Evolutionary conservation across 2,797 vertebrate species (phyloP), one percentile per base, ranked within the genome.

Genomic region (Phataginus tricuspis): DNA sequence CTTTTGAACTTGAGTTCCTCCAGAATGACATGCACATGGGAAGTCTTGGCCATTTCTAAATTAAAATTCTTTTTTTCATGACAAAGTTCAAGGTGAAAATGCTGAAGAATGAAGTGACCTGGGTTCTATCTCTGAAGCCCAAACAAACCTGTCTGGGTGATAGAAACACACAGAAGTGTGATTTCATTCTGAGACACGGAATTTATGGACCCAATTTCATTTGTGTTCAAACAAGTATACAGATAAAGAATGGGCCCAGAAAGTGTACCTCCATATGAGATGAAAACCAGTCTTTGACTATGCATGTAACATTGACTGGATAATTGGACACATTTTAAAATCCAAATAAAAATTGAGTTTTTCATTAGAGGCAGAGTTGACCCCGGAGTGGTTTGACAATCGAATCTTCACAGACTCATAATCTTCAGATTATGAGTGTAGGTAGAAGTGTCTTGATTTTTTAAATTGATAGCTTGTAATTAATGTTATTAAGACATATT

Each of bases 311-410:
- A 98, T 98, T 98, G 97, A 98, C 97, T 95, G 85, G 95, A 95
- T 98, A 97, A 98, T 97, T 98, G 95, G 95, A 98, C 97, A 97
- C 96, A 97, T 98, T 97, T 98, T 98, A 89, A 98, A 98, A 98
- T 98, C 97, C 96, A 98, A 98, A 98, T 98, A 98, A 97, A 98
- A 98, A 98, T 97, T 96, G 95, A 98, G 93, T 97, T 98, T 98
- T 95, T 55, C 96, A 93, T 97, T 98, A 96, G 55, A 97, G 85
- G 86, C 92, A 75, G 98, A 91, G 94, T 39, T 97, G 97, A 94
- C 92, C 91, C 96, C 84, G 97, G 95, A 95, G 97, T 94, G 96
- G 94, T 97, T 98, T 95, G 92, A 90, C 95, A 95, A 97, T 94
- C 96, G 92, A 85, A 57, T 95, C 83, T 97, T 87, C 80, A 96